A percentile compares a stretch with the other conserved stretches of the same genome.
Conservation (phyloP, 2,888 invertebrate species). For the Monopis laevigella region DNA sequence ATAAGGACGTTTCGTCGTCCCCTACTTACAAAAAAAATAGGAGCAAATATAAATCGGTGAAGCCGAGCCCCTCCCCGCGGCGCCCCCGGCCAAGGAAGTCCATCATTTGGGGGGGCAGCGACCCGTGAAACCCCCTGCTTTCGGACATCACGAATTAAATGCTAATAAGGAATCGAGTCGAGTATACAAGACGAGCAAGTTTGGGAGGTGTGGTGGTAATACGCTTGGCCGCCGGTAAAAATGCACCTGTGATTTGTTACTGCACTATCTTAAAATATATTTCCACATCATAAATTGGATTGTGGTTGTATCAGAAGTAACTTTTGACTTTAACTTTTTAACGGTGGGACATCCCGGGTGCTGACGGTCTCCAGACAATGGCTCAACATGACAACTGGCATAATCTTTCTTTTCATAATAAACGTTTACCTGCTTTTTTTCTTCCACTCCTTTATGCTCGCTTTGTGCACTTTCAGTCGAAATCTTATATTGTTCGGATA, state of each 20-base stretch:
- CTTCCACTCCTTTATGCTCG: conserved; percentile 26
- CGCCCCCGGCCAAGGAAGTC: conserved; percentile 53
- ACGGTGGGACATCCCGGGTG: too few species aligned
- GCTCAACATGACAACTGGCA: conserved; percentile 37
- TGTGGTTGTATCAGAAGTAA: too few species aligned
- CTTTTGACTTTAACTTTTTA: too few species aligned
- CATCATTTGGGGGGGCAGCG: conserved; percentile 59
- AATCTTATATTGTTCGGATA: conserved; percentile 54
- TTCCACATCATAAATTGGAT: too few species aligned
- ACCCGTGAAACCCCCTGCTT: conserved; percentile 58
- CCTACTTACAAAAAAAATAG: conserved; percentile 25
- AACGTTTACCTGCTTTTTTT: conserved; percentile 46
- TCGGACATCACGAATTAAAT: conserved; percentile 57
- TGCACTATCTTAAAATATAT: too few species aligned
- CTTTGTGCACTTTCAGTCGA: conserved; percentile 49
- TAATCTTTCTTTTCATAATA: conserved; percentile 38
- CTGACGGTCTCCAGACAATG: too few species aligned
- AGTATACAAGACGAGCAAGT: neutral
- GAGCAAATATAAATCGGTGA: conserved; percentile 26
- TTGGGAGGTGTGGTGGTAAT: conserved; percentile 5
- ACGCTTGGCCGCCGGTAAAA: too few species aligned
- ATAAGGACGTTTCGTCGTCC: conserved; percentile 2
- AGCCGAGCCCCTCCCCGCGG: conserved; percentile 36
- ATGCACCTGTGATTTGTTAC: too few species aligned
- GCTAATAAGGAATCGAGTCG: conserved; percentile 47